Conservation (phyloP, 2,888 invertebrate species). For the Sphinx pinastri region DNA sequence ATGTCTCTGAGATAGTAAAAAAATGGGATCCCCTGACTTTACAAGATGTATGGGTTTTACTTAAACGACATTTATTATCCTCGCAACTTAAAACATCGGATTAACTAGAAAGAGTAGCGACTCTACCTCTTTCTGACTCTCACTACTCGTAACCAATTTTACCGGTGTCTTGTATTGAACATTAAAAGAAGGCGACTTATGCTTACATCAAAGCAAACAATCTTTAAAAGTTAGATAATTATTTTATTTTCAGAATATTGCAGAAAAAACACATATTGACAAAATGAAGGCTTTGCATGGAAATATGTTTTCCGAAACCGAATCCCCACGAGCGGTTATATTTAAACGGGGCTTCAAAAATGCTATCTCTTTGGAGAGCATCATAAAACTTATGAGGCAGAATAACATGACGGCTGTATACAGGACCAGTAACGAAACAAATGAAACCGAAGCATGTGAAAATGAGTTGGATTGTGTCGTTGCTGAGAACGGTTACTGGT, state of each 20-base stretch:
- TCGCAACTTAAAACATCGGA: too few relatives aligned
- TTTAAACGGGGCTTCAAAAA: constrained; percentile 69
- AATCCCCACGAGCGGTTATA: constrained; percentile 66
- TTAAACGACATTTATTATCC: too few relatives aligned
- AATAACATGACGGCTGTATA: constrained; percentile 67
- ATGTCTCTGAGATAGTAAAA: neutral
- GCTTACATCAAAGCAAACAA: too few relatives aligned
- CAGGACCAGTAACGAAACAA: constrained; percentile 49
- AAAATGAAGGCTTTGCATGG: constrained; percentile 68
- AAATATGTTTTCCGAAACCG: constrained; percentile 64
- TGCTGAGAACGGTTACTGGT: constrained; percentile 60
- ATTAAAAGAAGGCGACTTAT: too few relatives aligned
- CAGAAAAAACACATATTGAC: constrained; percentile 61
- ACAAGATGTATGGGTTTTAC: too few relatives aligned
- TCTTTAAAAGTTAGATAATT: too few relatives aligned
- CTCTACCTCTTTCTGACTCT: neutral
- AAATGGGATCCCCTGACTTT: neutral
- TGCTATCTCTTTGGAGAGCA: constrained; percentile 66
- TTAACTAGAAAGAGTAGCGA: too few relatives aligned
- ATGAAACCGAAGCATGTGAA: constrained; percentile 41
- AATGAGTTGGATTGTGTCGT: constrained; percentile 59
- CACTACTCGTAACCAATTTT: neutral
- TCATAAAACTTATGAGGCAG: constrained; percentile 71
- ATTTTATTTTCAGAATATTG: constrained; percentile 62
- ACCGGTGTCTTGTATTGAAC: neutral